Evolutionary conservation across 2,113 vertebrate genomes (phyloP).

Genomic region (Zootoca vivipara): DNA sequence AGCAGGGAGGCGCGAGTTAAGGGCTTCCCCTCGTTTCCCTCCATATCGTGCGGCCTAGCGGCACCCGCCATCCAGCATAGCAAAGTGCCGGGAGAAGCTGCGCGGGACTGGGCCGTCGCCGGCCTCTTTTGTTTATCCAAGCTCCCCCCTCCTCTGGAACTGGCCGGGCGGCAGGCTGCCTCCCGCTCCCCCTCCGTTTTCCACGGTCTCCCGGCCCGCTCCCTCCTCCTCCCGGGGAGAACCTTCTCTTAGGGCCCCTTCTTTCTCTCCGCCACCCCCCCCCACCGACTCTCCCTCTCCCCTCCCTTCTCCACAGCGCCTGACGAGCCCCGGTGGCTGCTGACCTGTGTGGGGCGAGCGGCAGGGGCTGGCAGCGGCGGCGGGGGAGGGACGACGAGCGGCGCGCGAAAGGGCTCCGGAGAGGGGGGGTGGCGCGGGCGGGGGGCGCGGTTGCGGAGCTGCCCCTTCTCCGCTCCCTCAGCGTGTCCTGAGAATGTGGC

Average conservation of each 20-base stretch:
- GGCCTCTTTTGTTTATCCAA: neutral
- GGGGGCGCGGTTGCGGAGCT: conserved; percentile 77
- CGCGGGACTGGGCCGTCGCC: neutral
- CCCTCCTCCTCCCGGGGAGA: neutral
- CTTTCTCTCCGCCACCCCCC: conserved; percentile 27
- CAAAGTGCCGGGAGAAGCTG: conserved; percentile 29
- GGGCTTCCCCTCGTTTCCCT: conserved; percentile 22
- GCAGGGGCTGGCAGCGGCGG: neutral
- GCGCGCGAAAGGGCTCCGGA: conserved; percentile 50
- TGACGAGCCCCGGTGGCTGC: conserved; percentile 14
- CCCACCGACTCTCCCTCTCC: conserved; percentile 55
- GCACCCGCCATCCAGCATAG: conserved; percentile 10
- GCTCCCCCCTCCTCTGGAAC: neutral
- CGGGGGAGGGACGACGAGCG: conserved; percentile 10
- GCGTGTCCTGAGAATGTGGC: conserved; percentile 78
- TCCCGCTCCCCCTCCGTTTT: conserved; percentile 30
- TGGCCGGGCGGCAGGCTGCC: conserved; percentile 3
- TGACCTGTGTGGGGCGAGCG: conserved; percentile 12
- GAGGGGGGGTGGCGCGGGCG: conserved; percentile 57
- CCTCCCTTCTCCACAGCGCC: conserved; percentile 16
- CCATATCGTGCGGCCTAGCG: conserved; percentile 29
- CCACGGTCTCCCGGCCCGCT: neutral
- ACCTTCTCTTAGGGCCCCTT: neutral
- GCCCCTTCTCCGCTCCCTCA: conserved; percentile 83
- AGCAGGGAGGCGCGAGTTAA: neutral